Conservation (phyloP, 1,140 invertebrate species). For the Arion vulgaris region DNA sequence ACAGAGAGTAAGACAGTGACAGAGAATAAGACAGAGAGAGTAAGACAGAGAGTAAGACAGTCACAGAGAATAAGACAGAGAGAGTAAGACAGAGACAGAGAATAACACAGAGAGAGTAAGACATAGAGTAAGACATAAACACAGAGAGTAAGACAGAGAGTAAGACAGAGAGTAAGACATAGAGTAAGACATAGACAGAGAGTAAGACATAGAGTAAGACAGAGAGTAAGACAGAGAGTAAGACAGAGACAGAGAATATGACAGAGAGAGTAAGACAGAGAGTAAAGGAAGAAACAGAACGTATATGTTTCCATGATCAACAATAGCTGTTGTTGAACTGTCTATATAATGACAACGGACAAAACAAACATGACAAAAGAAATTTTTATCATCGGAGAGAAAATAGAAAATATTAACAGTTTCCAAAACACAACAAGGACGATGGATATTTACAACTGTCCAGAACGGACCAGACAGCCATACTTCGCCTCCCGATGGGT, state of each 20-base stretch:
- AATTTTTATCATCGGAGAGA: too few species aligned
- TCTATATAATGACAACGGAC: too few species aligned
- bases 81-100: background rate
- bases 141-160: constrained; percentile 10
- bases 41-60: too few species aligned
- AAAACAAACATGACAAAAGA: too few species aligned
- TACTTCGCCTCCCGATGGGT: too few species aligned
- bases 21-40: constrained; percentile 23
- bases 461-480: too few species aligned
- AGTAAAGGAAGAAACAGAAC: background rate
- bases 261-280: background rate
- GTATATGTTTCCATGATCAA: too few species aligned
- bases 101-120: background rate
- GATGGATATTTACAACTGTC: too few species aligned
- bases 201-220: background rate
- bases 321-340: too few species aligned
- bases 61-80: constrained; percentile 14
- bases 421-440: too few species aligned
- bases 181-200: background rate
- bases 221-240: background rate
- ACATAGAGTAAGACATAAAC: background rate
- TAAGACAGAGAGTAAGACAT: background rate
- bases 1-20: too few species aligned
- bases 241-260: background rate
- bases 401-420: too few species aligned